phyloP scores from a whole-genome alignment of 2,113 vertebrate species.

The Cebidichthys violaceus region DNA sequence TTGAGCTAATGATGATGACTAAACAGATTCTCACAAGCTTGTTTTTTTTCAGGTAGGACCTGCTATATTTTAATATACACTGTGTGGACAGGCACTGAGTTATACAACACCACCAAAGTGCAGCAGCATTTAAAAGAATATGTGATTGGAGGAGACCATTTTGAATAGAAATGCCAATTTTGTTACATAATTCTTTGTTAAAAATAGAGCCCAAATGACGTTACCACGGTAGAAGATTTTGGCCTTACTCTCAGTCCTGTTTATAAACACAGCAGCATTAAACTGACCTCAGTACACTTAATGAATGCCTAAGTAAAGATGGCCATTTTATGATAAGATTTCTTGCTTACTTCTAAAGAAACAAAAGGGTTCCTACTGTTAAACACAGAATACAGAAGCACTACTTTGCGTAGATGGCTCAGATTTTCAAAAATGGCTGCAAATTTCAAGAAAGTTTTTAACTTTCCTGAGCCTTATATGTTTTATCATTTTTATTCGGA shows the following conservation, averaged over 20 bases:
- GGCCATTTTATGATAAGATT: constrained; percentile 47
- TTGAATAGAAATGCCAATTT: constrained; percentile 40
- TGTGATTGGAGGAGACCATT: constrained; percentile 34
- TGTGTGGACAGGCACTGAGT: constrained; percentile 6
- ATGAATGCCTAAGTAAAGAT: constrained; percentile 12
- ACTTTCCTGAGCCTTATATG: constrained; percentile 7
- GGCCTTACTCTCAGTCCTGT: background rate
- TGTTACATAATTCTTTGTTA: constrained; percentile 51
- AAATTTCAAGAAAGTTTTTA: background rate
- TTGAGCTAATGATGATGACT: constrained; percentile 22
- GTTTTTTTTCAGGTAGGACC: constrained; percentile 9
- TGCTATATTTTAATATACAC: background rate
- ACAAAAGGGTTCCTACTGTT: background rate
- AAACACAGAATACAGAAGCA: background rate
- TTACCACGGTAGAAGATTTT: constrained; percentile 35
- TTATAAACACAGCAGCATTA: constrained; percentile 2
- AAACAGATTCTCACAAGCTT: constrained; percentile 5
- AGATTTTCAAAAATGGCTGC: constrained; percentile 1
- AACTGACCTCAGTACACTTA: constrained; percentile 23
- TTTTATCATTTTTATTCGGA: background rate
- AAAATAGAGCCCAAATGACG: constrained; percentile 52
- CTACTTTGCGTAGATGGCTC: background rate
- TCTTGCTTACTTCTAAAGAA: constrained; percentile 8
- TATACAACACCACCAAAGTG: constrained; percentile 26
- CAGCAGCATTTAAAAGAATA: constrained; percentile 18